Percentiles rank a stretch among this genome's conserved stretches.
Conservation (phyloP, 2,113 vertebrate species). For the Chloropsis cyanopogon region DNA sequence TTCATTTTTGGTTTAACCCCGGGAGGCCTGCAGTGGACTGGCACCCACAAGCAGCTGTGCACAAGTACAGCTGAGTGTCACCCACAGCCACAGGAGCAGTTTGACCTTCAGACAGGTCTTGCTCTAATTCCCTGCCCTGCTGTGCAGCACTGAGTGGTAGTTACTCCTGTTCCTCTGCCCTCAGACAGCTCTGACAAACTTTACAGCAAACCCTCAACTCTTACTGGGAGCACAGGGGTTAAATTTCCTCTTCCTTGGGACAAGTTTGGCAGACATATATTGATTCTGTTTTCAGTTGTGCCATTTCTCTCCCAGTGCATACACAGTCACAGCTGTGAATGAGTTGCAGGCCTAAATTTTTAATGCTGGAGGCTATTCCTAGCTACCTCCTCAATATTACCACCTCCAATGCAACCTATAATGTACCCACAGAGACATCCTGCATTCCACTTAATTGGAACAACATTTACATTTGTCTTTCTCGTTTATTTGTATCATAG, state of each 20-base stretch:
- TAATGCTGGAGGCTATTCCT: conserved; percentile 42
- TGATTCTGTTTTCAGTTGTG: neutral
- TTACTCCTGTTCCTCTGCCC: neutral
- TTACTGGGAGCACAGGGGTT: neutral
- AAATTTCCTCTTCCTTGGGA: neutral
- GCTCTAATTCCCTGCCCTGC: neutral
- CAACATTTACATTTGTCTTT: neutral
- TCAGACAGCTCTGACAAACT: neutral
- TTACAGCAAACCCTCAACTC: neutral
- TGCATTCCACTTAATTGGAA: conserved; percentile 37
- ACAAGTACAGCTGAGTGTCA: neutral
- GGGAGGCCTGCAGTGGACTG: neutral
- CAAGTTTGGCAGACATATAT: neutral
- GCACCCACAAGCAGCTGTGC: neutral
- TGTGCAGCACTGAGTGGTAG: neutral
- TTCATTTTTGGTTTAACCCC: neutral
- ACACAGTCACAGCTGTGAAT: conserved; percentile 3
- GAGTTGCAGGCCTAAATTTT: conserved; percentile 54
- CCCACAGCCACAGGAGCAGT: neutral
- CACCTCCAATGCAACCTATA: conserved; percentile 14
- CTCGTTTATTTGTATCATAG: neutral
- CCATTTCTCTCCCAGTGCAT: neutral
- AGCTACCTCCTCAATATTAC: conserved; percentile 4
- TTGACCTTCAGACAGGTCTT: neutral
- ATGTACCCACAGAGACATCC: neutral